These are phyloP conservation scores for Clunio marinus DNA, from an alignment of 2,888 invertebrate genomes.

Conservation along the genomic window DNA sequence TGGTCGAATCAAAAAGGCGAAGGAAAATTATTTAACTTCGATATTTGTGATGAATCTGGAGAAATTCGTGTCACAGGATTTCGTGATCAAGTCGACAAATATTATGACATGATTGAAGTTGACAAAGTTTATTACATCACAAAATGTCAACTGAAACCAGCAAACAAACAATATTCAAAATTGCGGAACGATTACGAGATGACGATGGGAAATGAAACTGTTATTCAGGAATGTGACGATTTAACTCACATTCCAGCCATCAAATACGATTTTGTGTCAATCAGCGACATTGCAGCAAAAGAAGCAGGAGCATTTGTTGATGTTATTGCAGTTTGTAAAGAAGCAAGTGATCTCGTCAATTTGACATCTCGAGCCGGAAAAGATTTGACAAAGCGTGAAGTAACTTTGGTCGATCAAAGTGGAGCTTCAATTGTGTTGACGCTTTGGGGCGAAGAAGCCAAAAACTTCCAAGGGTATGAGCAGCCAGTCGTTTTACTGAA, in stretches of 20 bases:
- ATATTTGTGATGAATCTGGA: constrained; percentile 88
- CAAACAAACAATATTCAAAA: constrained; percentile 82
- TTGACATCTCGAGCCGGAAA: constrained; percentile 70
- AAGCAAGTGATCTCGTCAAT: constrained; percentile 63
- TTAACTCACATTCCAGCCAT: constrained; percentile 67
- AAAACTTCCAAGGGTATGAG: constrained; percentile 69
- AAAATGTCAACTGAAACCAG: constrained; percentile 79
- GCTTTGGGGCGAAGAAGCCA: constrained; percentile 87
- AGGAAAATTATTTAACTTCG: constrained; percentile 89
- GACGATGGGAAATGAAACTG: constrained; percentile 74
- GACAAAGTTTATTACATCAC: constrained; percentile 85
- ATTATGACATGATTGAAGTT: constrained; percentile 82
- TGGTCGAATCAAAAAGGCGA: constrained; percentile 92
- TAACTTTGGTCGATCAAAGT: constrained; percentile 80
- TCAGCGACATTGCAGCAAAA: constrained; percentile 66
- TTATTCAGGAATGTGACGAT: constrained; percentile 57
- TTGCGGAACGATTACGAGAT: constrained; percentile 95
- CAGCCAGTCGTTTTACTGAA: constrained; percentile 84
- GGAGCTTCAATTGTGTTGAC: constrained; percentile 72
- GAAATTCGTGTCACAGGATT: constrained; percentile 92
- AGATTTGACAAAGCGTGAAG: constrained; percentile 84
- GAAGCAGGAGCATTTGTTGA: constrained; percentile 70
- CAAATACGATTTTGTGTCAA: constrained; percentile 71
- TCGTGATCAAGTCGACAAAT: constrained; percentile 81
- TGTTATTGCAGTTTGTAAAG: constrained; percentile 82